Base-by-base conservation (phyloP, 2,888 invertebrate genomes). In the Emmelina monodactyla region DNA sequence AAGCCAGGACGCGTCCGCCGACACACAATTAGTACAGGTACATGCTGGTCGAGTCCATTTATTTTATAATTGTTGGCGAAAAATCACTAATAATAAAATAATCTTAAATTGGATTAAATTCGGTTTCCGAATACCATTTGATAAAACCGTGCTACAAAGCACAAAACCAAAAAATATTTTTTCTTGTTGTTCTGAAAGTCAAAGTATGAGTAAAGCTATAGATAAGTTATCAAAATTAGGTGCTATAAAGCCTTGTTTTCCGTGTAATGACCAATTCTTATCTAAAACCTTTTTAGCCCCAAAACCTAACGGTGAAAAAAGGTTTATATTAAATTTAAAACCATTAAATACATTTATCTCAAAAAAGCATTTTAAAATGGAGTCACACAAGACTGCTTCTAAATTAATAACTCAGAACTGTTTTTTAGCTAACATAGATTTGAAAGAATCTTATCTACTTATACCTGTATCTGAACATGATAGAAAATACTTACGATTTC, bases 41-140 rank as follows among this genome's bases (percentile, higher is more conserved):
- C 41, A 38, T 28, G 34, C 37, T 11, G 39, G 41, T 12, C n/a
- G 41, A 1, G 9, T 41, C 25, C n/a, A 13, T 12, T 16, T 32
- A 15, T 41, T 37, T 39, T 37, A 37, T 33, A 25, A 34, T 15
- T 41, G 31, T 31, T 41, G 37, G 37, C 12, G 6, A 15, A 33
- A 28, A 9, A 36, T 44, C 6, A 38, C 41, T 2, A 31, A 30
- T 16, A 39, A 41, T 14, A 11, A 14, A 2, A 14, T 14, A 5
- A 10, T 39, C 14, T 28, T 41, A 22, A n/a, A 25, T 1, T 43
- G 40, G 40, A 32, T 43, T 16, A 28, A 14, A n/a, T 11, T 36
- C 7, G 42, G 40, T 16, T 28, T 25, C 25, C n/a, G 22, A 9
- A 38, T 40, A 11, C 37, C 37, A 12, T 37, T 40, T 37, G n/a